phyloP scores from a whole-genome alignment of 2,113 vertebrate genomes.

The Phodopus roborovskii region DNA sequence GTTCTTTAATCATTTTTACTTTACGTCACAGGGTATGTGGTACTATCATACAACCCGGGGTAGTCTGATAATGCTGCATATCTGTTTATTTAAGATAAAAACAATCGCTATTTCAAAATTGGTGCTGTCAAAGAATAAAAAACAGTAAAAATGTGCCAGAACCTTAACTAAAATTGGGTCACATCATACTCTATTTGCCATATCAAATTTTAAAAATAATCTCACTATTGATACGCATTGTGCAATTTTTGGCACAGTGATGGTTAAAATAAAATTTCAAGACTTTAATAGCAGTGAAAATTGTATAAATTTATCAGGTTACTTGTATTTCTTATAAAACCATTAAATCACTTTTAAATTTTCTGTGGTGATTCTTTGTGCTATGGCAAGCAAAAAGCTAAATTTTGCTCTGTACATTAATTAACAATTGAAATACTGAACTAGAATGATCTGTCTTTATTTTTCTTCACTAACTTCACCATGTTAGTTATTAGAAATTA shows the following conservation, averaged over 20 bases:
- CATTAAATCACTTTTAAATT: not conserved
- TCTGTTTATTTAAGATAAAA: constrained; percentile 31
- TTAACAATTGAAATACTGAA: not conserved
- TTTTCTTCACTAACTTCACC: not conserved
- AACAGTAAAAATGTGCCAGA: constrained; percentile 10
- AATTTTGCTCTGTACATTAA: not conserved
- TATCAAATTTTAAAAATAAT: not conserved
- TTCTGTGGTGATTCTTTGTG: not conserved
- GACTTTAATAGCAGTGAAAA: not conserved
- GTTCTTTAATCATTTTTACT: constrained; percentile 3
- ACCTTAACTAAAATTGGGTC: not conserved
- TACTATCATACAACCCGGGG: constrained; percentile 45
- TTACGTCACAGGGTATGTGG: not conserved
- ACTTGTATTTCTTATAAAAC: not conserved
- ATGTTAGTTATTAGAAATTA: not conserved
- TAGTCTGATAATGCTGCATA: constrained; percentile 41
- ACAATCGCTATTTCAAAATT: constrained; percentile 64
- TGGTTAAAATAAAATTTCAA: constrained; percentile 14
- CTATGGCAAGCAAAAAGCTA: not conserved
- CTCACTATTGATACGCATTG: not conserved
- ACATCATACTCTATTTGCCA: not conserved
- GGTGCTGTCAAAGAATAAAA: constrained; percentile 35
- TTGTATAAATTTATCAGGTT: not conserved
- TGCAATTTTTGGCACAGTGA: not conserved
- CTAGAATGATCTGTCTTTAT: not conserved